Evolutionary conservation across 1,140 invertebrate genomes (phyloP).

Genomic region (Leptopilina boulardi): DNA sequence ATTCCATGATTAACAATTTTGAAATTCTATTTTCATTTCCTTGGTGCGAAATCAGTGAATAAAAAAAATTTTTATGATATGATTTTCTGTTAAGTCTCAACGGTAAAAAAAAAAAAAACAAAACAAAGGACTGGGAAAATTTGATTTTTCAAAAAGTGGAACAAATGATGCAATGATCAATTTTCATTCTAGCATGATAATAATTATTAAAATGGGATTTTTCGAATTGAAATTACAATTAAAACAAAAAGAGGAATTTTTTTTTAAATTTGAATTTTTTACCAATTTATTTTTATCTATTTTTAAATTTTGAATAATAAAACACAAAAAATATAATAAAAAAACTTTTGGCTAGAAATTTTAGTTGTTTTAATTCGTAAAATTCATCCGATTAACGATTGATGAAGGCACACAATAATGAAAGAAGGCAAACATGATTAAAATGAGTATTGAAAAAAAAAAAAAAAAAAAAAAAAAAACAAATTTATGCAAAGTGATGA

Average conservation of each 20-base stretch:
- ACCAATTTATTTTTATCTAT: neutral
- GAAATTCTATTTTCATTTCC: conserved; percentile 43
- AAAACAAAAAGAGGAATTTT: no score
- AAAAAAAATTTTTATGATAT: conserved; percentile 26
- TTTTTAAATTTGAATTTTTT: no score
- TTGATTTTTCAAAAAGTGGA: neutral
- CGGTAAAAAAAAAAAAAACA: neutral
- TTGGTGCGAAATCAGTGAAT: conserved; percentile 26
- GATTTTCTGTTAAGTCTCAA: conserved; percentile 47
- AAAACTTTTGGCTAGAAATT: no score
- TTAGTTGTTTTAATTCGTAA: neutral
- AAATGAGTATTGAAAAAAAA: no score
- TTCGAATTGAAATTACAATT: no score
- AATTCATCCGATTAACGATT: conserved; percentile 34
- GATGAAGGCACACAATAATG: conserved; percentile 19
- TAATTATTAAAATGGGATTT: no score
- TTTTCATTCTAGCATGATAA: no score
- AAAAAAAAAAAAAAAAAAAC: conserved; percentile 50
- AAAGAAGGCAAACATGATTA: conserved; percentile 45
- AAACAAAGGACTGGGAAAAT: neutral
- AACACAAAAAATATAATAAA: no score
- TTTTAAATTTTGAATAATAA: no score
- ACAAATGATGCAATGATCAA: neutral
- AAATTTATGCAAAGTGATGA: conserved; percentile 53
- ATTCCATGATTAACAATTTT: neutral